Conservation (phyloP, 2,113 vertebrate genomes). For the Coracopsis vasa region DNA sequence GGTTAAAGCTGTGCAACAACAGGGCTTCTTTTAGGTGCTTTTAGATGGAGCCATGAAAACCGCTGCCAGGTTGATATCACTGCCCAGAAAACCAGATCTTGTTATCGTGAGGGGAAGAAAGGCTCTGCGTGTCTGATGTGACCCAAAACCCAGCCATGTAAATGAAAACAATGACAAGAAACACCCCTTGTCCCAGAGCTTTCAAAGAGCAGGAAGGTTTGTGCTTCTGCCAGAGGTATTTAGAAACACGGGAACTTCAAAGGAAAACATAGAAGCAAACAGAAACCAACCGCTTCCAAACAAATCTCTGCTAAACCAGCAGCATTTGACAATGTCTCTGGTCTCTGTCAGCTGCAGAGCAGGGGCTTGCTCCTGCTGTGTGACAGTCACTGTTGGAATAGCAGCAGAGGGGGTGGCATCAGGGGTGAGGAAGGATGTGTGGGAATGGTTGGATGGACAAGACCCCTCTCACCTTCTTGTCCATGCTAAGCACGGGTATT, state of each 20-base stretch:
- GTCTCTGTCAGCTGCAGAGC: background rate
- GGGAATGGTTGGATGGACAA: background rate
- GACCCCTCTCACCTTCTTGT: background rate
- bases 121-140: fast-evolving
- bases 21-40: background rate
- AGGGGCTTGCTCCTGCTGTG: background rate
- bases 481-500: background rate
- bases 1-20: background rate
- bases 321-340: background rate
- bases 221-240: background rate
- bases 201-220: background rate
- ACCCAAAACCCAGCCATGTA: background rate
- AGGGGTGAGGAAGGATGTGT: background rate
- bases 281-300: background rate
- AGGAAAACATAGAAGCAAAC: background rate
- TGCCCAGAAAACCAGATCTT: background rate
- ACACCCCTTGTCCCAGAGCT: background rate
- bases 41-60: background rate
- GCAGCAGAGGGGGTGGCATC: background rate
- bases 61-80: fast-evolving
- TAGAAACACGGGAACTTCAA: background rate
- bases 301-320: background rate
- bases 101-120: background rate
- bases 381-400: background rate
- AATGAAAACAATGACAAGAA: background rate